phyloP scores from a whole-genome alignment of 2,888 invertebrate species.

The Nymphalis c-album region DNA sequence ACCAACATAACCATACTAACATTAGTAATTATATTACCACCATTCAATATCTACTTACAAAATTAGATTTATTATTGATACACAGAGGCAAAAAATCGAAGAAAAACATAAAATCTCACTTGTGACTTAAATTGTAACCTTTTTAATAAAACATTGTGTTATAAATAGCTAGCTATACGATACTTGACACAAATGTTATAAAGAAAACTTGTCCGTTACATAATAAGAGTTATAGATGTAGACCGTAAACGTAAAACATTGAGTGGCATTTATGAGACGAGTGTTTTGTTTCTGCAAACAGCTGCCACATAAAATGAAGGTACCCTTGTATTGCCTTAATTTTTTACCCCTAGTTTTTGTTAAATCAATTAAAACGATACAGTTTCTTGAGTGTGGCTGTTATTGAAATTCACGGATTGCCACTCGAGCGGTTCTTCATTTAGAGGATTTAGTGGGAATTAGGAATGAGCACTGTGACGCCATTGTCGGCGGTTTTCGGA shows the following conservation, averaged over 20 bases:
- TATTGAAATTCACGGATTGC: constrained; percentile 65
- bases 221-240: constrained; percentile 11
- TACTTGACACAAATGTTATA: neutral
- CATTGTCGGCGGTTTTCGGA: constrained; percentile 60
- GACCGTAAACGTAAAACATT: constrained; percentile 30
- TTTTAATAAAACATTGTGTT: too few relatives aligned
- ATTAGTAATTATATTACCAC: too few relatives aligned
- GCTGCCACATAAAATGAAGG: constrained; percentile 42
- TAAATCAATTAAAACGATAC: constrained; percentile 64
- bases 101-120: too few relatives aligned
- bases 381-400: constrained; percentile 55
- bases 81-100: too few relatives aligned
- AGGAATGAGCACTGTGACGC: constrained; percentile 59
- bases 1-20: too few relatives aligned
- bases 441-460: constrained; percentile 68
- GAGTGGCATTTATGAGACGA: constrained; percentile 35
- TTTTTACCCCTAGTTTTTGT: constrained; percentile 54
- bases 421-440: constrained; percentile 63
- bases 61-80: neutral
- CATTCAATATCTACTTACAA: too few relatives aligned
- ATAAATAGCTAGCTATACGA: too few relatives aligned
- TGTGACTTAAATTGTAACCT: too few relatives aligned
- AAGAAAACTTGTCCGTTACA: constrained; percentile 9
- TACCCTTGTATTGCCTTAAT: constrained; percentile 33
- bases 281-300: constrained; percentile 44